Percentiles rank a stretch among this genome's conserved stretches.
Conservation (phyloP, 2,797 vertebrate genomes). For the Leucoraja ocellata region DNA sequence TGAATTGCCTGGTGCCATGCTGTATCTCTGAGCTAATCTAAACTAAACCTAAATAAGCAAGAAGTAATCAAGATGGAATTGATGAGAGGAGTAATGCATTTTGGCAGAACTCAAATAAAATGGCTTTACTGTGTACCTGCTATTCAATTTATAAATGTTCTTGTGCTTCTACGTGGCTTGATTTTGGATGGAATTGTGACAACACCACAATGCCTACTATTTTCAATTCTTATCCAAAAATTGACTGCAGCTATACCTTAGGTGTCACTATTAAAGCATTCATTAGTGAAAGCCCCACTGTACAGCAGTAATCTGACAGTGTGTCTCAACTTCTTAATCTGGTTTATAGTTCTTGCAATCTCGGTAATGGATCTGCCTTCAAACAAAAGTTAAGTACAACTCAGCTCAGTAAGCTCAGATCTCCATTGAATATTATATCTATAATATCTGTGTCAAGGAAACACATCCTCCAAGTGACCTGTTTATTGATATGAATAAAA, state of each 20-base stretch:
- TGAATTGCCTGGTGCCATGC: no score
- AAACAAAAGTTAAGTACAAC: not conserved
- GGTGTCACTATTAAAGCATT: not conserved
- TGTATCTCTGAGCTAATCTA: no score
- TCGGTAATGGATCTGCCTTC: not conserved
- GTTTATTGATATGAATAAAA: not conserved
- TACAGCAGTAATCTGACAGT: not conserved
- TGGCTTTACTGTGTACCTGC: not conserved
- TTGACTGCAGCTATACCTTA: not conserved
- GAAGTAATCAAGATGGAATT: not conserved
- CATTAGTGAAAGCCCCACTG: not conserved
- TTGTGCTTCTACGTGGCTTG: not conserved
- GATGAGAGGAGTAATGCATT: not conserved
- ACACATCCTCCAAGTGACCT: not conserved
- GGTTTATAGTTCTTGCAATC: not conserved
- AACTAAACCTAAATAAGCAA: not conserved
- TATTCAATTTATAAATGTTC: not conserved
- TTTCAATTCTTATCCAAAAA: not conserved
- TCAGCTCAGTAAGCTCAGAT: not conserved
- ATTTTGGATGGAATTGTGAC: not conserved
- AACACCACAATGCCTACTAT: not conserved
- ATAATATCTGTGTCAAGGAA: not conserved
- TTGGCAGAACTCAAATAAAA: not conserved
- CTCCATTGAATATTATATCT: not conserved
- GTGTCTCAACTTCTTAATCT: not conserved